Conservation (phyloP, 1,140 invertebrate species). For the Diabrotica undecimpunctata region DNA sequence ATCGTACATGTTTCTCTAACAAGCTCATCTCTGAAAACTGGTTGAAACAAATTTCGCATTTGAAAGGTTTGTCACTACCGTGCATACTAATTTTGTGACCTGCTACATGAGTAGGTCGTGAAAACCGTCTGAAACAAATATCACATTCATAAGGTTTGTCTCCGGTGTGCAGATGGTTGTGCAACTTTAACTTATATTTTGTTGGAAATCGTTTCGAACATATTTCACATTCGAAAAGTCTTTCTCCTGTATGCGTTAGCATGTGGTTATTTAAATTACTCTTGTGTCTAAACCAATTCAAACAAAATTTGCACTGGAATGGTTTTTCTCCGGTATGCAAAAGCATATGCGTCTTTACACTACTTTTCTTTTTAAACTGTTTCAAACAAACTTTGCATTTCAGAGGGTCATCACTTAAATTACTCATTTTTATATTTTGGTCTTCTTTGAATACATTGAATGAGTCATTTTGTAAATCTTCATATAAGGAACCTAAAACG, state of each 20-base stretch:
- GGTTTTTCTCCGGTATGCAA: conserved; percentile 7
- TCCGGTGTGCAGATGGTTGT: neutral
- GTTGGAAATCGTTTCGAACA: neutral
- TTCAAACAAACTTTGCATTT: conserved; percentile 63
- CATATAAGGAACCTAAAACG: too few relatives aligned
- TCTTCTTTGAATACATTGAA: too few relatives aligned
- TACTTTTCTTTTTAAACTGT: neutral
- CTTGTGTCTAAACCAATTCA: neutral
- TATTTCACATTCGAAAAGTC: neutral
- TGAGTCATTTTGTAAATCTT: too few relatives aligned
- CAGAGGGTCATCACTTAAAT: too few relatives aligned
- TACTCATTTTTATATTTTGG: too few relatives aligned
- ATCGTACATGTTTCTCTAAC: conserved; percentile 64
- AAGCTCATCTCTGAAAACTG: neutral
- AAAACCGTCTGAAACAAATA: too few relatives aligned
- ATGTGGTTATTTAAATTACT: neutral
- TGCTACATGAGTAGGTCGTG: too few relatives aligned
- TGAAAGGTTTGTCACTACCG: too few relatives aligned
- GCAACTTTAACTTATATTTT: neutral
- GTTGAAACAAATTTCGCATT: too few relatives aligned
- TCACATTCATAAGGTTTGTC: neutral
- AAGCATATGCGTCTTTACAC: neutral
- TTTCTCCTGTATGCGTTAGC: conserved; percentile 4
- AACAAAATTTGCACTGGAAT: conserved; percentile 6
- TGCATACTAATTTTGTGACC: too few relatives aligned